Conservation (phyloP, 2,113 vertebrate genomes). For the Gasterosteus nipponicus region DNA sequence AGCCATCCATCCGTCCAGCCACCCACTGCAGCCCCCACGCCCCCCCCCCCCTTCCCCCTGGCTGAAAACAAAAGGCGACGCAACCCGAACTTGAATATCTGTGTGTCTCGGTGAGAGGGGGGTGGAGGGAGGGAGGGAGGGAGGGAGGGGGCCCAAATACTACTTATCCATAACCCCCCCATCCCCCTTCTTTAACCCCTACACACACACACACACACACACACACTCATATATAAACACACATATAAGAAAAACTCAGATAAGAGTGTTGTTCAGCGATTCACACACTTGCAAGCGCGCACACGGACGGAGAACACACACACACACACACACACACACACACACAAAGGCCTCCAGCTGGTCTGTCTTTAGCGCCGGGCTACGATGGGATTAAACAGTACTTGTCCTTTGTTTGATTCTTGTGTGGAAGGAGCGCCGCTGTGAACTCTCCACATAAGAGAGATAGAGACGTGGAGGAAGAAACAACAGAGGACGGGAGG, state of each 20-base stretch:
- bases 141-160: constrained; percentile 37
- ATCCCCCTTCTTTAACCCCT: not conserved
- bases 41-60: constrained; percentile 33
- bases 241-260: constrained; percentile 24
- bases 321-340: constrained; percentile 35
- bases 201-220: constrained; percentile 1
- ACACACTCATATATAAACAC: not conserved
- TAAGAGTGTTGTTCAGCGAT: constrained; percentile 8
- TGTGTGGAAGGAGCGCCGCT: constrained; percentile 55
- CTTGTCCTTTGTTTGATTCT: constrained; percentile 69
- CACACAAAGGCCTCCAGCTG: constrained; percentile 70
- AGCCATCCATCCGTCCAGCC: constrained; percentile 65
- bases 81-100: constrained; percentile 81
- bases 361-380: constrained; percentile 65
- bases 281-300: constrained; percentile 31
- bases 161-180: constrained; percentile 48
- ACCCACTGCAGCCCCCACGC: constrained; percentile 20
- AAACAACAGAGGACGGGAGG: not conserved
- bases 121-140: too few relatives aligned
- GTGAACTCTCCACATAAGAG: constrained; percentile 36
- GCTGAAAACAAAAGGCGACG: constrained; percentile 79
- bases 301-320: constrained; percentile 20
- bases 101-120: constrained; percentile 63
- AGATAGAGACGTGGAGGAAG: not conserved
- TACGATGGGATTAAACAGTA: constrained; percentile 70